Conservation (phyloP, 1,140 invertebrate species). For the Orussus abietinus region DNA sequence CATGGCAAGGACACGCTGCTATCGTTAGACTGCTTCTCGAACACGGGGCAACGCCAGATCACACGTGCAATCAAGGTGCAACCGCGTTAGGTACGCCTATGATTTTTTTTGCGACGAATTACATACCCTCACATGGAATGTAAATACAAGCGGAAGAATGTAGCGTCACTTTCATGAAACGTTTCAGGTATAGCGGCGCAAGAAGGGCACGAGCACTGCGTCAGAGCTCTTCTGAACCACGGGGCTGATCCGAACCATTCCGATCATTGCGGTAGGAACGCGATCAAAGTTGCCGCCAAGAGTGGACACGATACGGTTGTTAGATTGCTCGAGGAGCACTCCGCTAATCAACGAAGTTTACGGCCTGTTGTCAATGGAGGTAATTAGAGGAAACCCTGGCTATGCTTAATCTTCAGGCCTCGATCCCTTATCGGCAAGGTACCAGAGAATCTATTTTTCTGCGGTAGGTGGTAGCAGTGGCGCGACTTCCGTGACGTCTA, state of each 20-base stretch:
- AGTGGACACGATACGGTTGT: constrained; percentile 72
- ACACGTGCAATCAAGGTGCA: constrained; percentile 91
- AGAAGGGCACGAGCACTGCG: constrained; percentile 90
- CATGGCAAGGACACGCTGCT: constrained; percentile 87
- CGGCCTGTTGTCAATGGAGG: constrained; percentile 39
- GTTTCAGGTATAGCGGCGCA: constrained; percentile 71
- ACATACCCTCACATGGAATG: neutral
- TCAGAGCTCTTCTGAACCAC: constrained; percentile 77
- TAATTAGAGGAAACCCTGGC: neutral
- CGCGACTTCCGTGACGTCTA: constrained; percentile 60
- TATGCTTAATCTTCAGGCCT: constrained; percentile 2
- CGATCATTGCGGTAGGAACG: constrained; percentile 83
- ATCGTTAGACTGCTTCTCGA: constrained; percentile 80
- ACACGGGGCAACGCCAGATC: constrained; percentile 76
- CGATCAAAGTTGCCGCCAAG: constrained; percentile 73
- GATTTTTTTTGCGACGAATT: constrained; percentile 5
- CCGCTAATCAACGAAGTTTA: constrained; percentile 46
- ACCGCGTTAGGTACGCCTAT: constrained; percentile 70
- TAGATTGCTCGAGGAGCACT: constrained; percentile 61
- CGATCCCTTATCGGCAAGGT: too few relatives aligned
- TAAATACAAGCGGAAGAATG: neutral
- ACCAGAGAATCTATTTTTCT: too few relatives aligned
- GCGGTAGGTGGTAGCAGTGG: constrained; percentile 54
- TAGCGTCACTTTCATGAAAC: constrained; percentile 6
- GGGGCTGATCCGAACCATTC: constrained; percentile 90